Evolutionary conservation across 2,888 invertebrate species (phyloP).

Genomic region (Hanleya hanleyi): DNA sequence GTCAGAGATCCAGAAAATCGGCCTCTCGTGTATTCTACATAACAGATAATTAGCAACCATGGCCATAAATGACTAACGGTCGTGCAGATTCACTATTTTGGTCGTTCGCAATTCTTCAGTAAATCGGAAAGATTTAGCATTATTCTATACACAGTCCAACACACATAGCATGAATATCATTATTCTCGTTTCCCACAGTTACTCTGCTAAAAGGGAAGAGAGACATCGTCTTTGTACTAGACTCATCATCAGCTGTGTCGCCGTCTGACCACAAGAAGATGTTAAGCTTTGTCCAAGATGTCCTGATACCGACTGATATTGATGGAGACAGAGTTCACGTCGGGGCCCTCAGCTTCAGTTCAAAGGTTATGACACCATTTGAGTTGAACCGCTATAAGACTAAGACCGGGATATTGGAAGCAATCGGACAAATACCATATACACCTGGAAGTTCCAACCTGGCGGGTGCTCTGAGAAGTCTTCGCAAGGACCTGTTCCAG

Average conservation of each 20-base stretch:
- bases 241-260: conserved; percentile 39
- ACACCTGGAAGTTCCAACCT: conserved; percentile 36
- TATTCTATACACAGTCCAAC: too few relatives aligned
- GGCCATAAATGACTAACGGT: too few relatives aligned
- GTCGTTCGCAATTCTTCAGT: too few relatives aligned
- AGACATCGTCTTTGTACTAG: conserved; percentile 44
- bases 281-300: conserved; percentile 31
- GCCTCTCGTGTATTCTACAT: too few relatives aligned
- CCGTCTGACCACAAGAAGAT: conserved; percentile 33
- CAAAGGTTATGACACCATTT: conserved; percentile 27
- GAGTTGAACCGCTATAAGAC: conserved; percentile 31
- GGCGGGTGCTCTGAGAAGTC: conserved; percentile 24
- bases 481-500: conserved; percentile 25
- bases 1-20: too few relatives aligned
- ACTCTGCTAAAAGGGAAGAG: too few relatives aligned
- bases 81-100: too few relatives aligned
- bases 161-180: too few relatives aligned
- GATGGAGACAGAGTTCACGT: background rate
- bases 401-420: conserved; percentile 31
- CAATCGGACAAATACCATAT: conserved; percentile 23
- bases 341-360: conserved; percentile 22
- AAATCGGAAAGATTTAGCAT: too few relatives aligned
- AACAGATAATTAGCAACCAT: too few relatives aligned
- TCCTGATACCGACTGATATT: conserved; percentile 17
- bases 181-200: too few relatives aligned